phyloP scores from a whole-genome alignment of 2,797 vertebrate species.

The Gambusia yucatana region DNA sequence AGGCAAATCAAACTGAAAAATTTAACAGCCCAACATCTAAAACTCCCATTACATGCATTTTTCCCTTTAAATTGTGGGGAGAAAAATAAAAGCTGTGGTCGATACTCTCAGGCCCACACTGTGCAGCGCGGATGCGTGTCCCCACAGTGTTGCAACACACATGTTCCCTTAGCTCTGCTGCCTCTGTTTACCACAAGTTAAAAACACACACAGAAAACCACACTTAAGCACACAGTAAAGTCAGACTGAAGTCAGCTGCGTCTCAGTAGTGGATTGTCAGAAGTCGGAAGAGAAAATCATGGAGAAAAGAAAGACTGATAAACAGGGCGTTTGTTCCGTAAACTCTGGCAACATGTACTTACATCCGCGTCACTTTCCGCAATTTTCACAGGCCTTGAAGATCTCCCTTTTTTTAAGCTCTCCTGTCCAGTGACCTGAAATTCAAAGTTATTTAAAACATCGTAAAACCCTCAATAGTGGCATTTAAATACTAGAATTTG shows the following conservation, averaged over 20 bases:
- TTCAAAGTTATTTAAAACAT: slow-evolving; percentile 49
- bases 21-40: slow-evolving; percentile 83
- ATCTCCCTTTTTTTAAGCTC: slow-evolving; percentile 87
- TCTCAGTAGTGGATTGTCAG: slow-evolving; percentile 65
- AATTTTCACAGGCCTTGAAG: slow-evolving; percentile 91
- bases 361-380: slow-evolving; percentile 97
- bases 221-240: slow-evolving; percentile 57
- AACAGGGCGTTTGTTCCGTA: slow-evolving; percentile 48
- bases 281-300: slow-evolving; percentile 56
- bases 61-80: slow-evolving; percentile 83
- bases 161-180: slow-evolving; percentile 63
- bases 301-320: slow-evolving; percentile 47
- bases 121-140: slow-evolving; percentile 71
- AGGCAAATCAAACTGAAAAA: slow-evolving; percentile 87
- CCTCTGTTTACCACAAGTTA: slow-evolving; percentile 77
- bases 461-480: slow-evolving; percentile 14
- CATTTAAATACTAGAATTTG: not conserved
- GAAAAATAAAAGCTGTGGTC: slow-evolving; percentile 80
- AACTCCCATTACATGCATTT: slow-evolving; percentile 86
- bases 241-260: slow-evolving; percentile 54
- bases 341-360: slow-evolving; percentile 78
- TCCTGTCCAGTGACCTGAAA: slow-evolving; percentile 93
- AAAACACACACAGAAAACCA: slow-evolving; percentile 57
- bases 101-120: slow-evolving; percentile 72
- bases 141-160: slow-evolving; percentile 74